Conservation (phyloP, 1,140 invertebrate species). For the Diorhabda elongata region DNA sequence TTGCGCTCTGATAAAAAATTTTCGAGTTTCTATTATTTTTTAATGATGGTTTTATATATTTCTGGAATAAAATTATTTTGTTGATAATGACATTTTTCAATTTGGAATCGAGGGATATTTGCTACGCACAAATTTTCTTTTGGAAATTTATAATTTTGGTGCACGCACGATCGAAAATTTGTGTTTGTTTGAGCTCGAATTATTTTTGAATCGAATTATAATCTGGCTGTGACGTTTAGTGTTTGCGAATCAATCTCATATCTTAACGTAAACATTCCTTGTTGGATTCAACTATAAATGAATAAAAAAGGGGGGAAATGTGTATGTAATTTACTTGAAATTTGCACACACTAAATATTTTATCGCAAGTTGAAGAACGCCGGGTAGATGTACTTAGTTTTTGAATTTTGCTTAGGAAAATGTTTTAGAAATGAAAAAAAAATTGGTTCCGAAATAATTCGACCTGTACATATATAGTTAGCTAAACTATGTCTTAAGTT, state of each 20-base stretch:
- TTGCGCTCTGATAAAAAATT: conserved; percentile 15
- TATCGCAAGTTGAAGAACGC: not conserved
- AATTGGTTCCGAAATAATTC: not conserved
- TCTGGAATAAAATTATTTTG: conserved; percentile 37
- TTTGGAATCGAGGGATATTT: not conserved
- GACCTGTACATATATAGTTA: not conserved
- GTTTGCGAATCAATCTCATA: not conserved
- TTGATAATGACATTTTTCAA: conserved; percentile 26
- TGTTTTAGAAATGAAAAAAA: not conserved
- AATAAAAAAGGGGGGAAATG: not conserved
- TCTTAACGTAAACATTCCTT: not conserved
- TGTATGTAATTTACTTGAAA: not conserved
- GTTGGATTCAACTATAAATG: not conserved
- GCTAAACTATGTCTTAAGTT: not conserved
- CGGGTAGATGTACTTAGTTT: not conserved
- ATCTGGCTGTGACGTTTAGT: not conserved
- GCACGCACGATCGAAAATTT: not conserved
- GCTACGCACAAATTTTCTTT: conserved; percentile 13
- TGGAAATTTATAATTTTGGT: not conserved
- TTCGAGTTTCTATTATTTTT: conserved; percentile 21
- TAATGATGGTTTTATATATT: conserved; percentile 26
- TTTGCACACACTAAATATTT: not conserved
- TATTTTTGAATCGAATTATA: not conserved
- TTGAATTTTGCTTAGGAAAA: not conserved
- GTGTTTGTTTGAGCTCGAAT: not conserved